Evolutionary conservation across 2,888 invertebrate genomes (phyloP).

Genomic region (Callimorpha dominula): DNA sequence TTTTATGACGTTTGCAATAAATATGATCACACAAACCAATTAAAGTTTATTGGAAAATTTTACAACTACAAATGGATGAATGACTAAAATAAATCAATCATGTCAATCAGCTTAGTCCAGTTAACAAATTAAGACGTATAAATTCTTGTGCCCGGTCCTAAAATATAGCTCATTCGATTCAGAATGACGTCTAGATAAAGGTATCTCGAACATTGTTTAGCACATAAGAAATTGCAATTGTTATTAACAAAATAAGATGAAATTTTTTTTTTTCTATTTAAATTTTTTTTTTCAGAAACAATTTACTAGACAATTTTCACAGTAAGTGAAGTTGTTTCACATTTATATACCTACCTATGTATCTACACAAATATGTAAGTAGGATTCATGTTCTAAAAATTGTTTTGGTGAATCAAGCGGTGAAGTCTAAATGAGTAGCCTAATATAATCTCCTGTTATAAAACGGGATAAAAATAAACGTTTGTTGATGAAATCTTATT

Average conservation of each 20-base stretch:
- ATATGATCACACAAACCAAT: constrained; percentile 58
- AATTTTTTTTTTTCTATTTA: too few species aligned
- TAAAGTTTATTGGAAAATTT: constrained; percentile 64
- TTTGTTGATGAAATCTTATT: constrained; percentile 68
- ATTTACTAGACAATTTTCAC: not conserved
- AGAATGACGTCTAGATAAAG: too few species aligned
- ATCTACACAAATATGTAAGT: not conserved
- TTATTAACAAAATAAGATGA: too few species aligned
- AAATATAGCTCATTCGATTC: too few species aligned
- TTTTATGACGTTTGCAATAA: constrained; percentile 34
- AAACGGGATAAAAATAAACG: constrained; percentile 76
- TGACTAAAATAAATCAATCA: constrained; percentile 58
- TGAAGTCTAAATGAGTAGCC: not conserved
- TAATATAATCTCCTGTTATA: constrained; percentile 45
- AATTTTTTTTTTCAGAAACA: not conserved
- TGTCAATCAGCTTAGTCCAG: constrained; percentile 34
- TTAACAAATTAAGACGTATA: too few species aligned
- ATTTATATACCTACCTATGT: not conserved
- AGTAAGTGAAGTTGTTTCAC: too few species aligned
- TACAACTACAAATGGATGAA: constrained; percentile 56
- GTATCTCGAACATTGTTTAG: too few species aligned
- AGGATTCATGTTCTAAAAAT: not conserved
- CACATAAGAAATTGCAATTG: too few species aligned
- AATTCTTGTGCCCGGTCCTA: too few species aligned
- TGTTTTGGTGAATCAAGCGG: not conserved